These are phyloP conservation scores for Punctoribates punctum DNA, from an alignment of 2,888 invertebrate genomes.

Conservation along the genomic window DNA sequence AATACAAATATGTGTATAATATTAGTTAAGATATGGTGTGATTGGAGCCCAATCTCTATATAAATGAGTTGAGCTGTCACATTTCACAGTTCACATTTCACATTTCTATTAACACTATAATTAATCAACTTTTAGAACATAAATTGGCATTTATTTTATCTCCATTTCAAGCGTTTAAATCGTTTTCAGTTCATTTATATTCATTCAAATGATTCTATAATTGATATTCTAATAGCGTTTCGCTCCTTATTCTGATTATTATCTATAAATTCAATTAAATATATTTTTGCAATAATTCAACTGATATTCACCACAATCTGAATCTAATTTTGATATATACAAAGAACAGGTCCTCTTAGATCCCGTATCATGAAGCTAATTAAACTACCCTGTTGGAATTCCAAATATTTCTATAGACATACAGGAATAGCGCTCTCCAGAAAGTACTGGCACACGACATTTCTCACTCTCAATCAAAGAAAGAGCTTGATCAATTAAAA, in stretches of 20 bases:
- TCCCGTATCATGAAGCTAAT: too few relatives aligned
- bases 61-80: conserved; percentile 23
- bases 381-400: too few relatives aligned
- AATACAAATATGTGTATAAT: conserved; percentile 7
- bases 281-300: conserved; percentile 11
- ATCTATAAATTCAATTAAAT: conserved; percentile 24
- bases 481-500: too few relatives aligned
- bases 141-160: conserved; percentile 26
- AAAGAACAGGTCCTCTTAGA: neutral
- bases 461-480: too few relatives aligned
- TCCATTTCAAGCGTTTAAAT: neutral
- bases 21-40: conserved; percentile 22
- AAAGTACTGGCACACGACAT: too few relatives aligned
- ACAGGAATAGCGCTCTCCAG: too few relatives aligned
- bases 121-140: conserved; percentile 31
- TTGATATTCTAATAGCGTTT: conserved; percentile 13
- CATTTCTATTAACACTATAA: conserved; percentile 31
- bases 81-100: conserved; percentile 8
- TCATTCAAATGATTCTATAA: conserved; percentile 12
- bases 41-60: conserved; percentile 1
- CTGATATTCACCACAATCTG: neutral
- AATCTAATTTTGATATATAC: neutral
- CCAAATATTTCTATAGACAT: too few relatives aligned
- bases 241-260: neutral
- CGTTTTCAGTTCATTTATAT: neutral